A percentile compares a stretch with the other conserved stretches of the same genome.
Evolutionary conservation across 1,140 invertebrate species (phyloP).

Genomic region (Drosophila murphyi): DNA sequence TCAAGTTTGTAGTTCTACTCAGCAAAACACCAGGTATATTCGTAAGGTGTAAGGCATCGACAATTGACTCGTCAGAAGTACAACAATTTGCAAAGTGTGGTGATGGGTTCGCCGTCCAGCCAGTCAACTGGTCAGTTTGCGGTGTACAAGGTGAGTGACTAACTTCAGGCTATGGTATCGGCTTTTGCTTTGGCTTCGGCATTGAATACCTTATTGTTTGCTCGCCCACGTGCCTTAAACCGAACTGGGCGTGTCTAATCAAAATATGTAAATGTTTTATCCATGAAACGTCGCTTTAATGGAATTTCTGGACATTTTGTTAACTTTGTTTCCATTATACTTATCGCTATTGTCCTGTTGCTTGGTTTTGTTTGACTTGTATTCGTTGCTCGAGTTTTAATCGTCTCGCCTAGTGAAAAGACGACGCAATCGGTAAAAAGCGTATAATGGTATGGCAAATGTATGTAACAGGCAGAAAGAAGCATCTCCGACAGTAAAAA

Average conservation of each 20-base stretch:
- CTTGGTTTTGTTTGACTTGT: conserved; percentile 70
- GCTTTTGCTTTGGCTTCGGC: conserved; percentile 1
- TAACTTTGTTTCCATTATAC: conserved; percentile 29
- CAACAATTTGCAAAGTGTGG: conserved; percentile 72
- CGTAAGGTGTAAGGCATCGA: conserved; percentile 20
- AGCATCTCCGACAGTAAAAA: too few relatives aligned
- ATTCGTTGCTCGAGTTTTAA: conserved; percentile 50
- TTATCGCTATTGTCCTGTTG: conserved; percentile 45
- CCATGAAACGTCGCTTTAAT: conserved; percentile 80
- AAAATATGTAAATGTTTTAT: conserved; percentile 81
- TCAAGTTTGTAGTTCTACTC: too few relatives aligned
- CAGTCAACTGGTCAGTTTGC: conserved; percentile 49
- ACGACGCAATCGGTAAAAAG: background rate
- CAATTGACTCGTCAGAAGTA: conserved; percentile 34
- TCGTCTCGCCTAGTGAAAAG: conserved; percentile 32
- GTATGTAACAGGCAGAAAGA: too few relatives aligned
- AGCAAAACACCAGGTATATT: too few relatives aligned
- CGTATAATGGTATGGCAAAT: too few relatives aligned
- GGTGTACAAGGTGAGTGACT: conserved; percentile 37
- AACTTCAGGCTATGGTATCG: conserved; percentile 14
- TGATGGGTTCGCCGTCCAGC: conserved; percentile 71
- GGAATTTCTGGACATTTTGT: conserved; percentile 77
- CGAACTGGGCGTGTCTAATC: conserved; percentile 75
- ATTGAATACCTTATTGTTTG: conserved; percentile 65
- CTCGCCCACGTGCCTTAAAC: conserved; percentile 66